phyloP scores from a whole-genome alignment of 1,140 invertebrate genomes.

The Gonatopus flavifemur region DNA sequence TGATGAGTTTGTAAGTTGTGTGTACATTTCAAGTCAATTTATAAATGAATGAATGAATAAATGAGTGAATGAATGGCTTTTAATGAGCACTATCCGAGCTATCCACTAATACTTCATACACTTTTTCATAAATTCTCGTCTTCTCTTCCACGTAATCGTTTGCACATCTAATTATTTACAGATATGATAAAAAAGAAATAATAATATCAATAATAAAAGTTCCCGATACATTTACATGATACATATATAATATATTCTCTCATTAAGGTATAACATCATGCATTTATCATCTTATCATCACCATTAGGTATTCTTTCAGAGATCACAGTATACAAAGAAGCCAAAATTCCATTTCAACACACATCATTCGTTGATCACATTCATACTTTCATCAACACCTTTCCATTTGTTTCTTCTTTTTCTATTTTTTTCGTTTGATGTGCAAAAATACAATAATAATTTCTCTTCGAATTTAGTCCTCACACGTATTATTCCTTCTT shows the following conservation, averaged over 20 bases:
- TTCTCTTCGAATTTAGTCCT: conserved; percentile 2
- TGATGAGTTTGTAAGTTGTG: too few relatives aligned
- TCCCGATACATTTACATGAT: conserved; percentile 14
- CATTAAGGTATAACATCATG: too few relatives aligned
- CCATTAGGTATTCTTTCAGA: conserved; percentile 40
- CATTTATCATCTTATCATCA: conserved; percentile 2
- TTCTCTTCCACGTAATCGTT: too few relatives aligned
- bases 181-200: conserved; percentile 14
- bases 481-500: conserved; percentile 7
- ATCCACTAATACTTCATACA: too few relatives aligned
- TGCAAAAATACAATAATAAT: conserved; percentile 23
- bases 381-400: conserved; percentile 4
- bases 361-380: conserved; percentile 11
- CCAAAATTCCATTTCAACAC: conserved; percentile 30
- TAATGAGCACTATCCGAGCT: too few relatives aligned
- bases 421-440: conserved; percentile 18
- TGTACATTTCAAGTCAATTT: too few relatives aligned
- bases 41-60: too few relatives aligned
- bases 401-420: conserved; percentile 6
- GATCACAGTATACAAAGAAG: conserved; percentile 60
- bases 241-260: too few relatives aligned
- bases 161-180: conserved; percentile 16
- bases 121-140: too few relatives aligned
- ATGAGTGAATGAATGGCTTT: too few relatives aligned
- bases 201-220: conserved; percentile 15